Evolutionary conservation across 2,113 vertebrate species (phyloP), one percentile per base, ranked within the genome.

Genomic region (Galemys pyrenaicus): DNA sequence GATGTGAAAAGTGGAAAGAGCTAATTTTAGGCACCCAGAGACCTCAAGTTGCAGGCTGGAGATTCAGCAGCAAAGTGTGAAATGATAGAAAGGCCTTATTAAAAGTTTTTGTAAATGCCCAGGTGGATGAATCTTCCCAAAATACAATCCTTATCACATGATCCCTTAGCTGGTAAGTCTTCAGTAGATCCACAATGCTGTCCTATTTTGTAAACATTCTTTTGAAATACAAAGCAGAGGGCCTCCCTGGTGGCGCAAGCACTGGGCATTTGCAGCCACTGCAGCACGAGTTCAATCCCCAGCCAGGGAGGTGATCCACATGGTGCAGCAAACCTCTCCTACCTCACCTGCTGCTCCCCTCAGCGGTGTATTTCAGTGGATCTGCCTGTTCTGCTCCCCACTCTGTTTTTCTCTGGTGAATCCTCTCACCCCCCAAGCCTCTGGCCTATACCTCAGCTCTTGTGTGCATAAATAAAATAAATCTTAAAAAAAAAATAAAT

Each of bases 1-100:
- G 60, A 49, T n/a, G 56, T 37, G 35, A 67, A 68, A 65, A 91
- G 75, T 87, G 35, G 51, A 51, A 95, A 95, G 56, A n/a, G 9
- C 58, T 56, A 11, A 46, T 46, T 89, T 94, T 46, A 65, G 56
- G 87, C 4, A 79, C 46, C 60, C 4, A 54, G 77, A 90, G 62
- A 81, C 24, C 58, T 89, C 44, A 44, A 56, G 32, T 75, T 90
- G 68, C 37, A 77, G 46, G 49, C 37, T 80, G 58, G 37, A 87
- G 68, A 28, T 70, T 9, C 1, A 30, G 46, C 17, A 62, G 28
- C 74, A 49, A 62, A n/a, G 16, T 20, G 30, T 65, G 49, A 65
- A 35, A 51, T 17, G 68, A 44, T 58, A 88, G 51, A 68, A 68
- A 81, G 73, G 19, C 24, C 51, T 74, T 60, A 79, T 60, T 86